A percentile compares a stretch with the other conserved stretches of the same genome.
Evolutionary conservation across 2,113 vertebrate species (phyloP).

Genomic region (Thinocorus orbignyianus): DNA sequence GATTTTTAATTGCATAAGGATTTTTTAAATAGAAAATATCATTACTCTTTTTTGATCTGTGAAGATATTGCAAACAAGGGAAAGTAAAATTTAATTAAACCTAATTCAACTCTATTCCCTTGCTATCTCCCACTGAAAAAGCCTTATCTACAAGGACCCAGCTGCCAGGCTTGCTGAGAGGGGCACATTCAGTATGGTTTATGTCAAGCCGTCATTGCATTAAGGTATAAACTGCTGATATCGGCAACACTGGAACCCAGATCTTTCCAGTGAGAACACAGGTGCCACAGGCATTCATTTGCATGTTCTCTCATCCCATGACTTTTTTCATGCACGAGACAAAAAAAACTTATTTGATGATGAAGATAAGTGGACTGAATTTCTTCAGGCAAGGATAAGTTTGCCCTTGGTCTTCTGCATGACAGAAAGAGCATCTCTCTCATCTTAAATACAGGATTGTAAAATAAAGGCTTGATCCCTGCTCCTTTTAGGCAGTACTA

Average conservation of each 20-base stretch:
- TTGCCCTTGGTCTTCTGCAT: not conserved
- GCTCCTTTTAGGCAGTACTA: not conserved
- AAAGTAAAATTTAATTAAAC: conserved; percentile 34
- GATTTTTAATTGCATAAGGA: not conserved
- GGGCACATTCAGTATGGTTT: not conserved
- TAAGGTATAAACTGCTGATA: not conserved
- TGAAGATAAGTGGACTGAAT: not conserved
- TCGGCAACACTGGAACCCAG: not conserved
- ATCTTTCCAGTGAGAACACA: not conserved
- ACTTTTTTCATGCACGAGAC: not conserved
- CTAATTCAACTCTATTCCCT: not conserved
- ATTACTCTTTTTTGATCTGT: not conserved
- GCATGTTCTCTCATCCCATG: not conserved
- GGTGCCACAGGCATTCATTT: not conserved
- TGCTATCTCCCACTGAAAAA: not conserved
- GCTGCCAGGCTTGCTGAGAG: not conserved
- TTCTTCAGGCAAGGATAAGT: not conserved
- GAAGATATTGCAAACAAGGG: not conserved
- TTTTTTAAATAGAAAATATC: not conserved
- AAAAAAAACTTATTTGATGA: not conserved
- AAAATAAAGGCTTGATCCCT: not conserved
- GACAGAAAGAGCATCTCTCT: not conserved
- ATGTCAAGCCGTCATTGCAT: not conserved
- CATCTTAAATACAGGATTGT: not conserved
- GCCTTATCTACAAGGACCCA: conserved; percentile 33